These are phyloP conservation scores for Oryzias melastigma DNA, from an alignment of 2,113 vertebrate species.

Conservation along the genomic window DNA sequence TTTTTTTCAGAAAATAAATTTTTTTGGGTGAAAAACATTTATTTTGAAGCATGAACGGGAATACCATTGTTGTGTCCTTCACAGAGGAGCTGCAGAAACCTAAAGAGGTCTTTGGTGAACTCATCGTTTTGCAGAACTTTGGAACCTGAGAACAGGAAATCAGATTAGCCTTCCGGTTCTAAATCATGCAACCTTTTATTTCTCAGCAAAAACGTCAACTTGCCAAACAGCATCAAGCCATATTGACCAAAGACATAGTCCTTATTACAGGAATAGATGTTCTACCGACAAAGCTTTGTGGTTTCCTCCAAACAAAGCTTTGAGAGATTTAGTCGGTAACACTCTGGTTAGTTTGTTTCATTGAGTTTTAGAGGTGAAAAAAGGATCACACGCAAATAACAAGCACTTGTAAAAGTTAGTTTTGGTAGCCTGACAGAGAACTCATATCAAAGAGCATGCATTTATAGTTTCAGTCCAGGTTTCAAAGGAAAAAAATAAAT, in stretches of 20 bases:
- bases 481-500: neutral
- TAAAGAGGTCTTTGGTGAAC: constrained; percentile 95
- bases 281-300: constrained; percentile 52
- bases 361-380: constrained; percentile 42
- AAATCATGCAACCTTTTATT: constrained; percentile 34
- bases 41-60: constrained; percentile 1
- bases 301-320: constrained; percentile 57
- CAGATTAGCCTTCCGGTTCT: constrained; percentile 39
- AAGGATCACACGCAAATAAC: constrained; percentile 62
- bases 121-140: constrained; percentile 98
- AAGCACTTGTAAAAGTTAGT: constrained; percentile 60
- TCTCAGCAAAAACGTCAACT: constrained; percentile 45
- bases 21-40: neutral
- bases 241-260: constrained; percentile 27
- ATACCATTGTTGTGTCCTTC: constrained; percentile 97
- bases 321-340: constrained; percentile 32
- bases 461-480: constrained; percentile 51
- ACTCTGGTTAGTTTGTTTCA: constrained; percentile 61
- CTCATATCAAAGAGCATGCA: constrained; percentile 66
- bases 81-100: constrained; percentile 97
- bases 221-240: constrained; percentile 27
- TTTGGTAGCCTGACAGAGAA: constrained; percentile 42
- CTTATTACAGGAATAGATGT: constrained; percentile 33
- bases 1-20: neutral
- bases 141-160: constrained; percentile 86